Percentiles rank a stretch among this genome's conserved stretches.
These are phyloP conservation scores for Clistopyga incitator DNA, from an alignment of 2,888 invertebrate species.

Conservation along the genomic window DNA sequence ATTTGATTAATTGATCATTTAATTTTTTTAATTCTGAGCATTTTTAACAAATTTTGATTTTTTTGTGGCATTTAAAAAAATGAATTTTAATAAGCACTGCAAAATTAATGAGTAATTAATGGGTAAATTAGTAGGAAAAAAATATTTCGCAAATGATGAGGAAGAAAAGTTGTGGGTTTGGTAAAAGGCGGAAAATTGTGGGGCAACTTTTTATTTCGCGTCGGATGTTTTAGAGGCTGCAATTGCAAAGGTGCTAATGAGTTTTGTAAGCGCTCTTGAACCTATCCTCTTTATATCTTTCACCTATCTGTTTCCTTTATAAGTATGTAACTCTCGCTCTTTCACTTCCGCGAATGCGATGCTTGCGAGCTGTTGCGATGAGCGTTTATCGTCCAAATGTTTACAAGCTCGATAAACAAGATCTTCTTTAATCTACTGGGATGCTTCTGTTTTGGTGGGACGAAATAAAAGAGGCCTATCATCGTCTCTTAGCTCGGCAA, in stretches of 20 bases:
- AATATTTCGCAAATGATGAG: no score
- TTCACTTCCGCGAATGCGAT: slow-evolving; percentile 68
- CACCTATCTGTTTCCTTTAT: slow-evolving; percentile 6
- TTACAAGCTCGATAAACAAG: slow-evolving; percentile 78
- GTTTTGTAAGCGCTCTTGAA: slow-evolving; percentile 16
- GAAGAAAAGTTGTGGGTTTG: not conserved
- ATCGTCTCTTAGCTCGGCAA: slow-evolving; percentile 42
- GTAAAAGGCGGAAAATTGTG: not conserved
- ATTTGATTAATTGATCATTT: no score
- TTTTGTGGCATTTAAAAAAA: no score
- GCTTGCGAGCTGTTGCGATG: slow-evolving; percentile 67
- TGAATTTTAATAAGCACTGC: no score
- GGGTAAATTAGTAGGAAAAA: no score
- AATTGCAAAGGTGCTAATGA: slow-evolving; percentile 3
- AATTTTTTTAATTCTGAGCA: no score
- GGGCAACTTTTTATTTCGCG: no score
- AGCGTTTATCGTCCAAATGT: slow-evolving; percentile 80
- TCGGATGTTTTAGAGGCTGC: not conserved
- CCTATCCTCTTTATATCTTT: slow-evolving; percentile 22
- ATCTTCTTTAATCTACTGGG: slow-evolving; percentile 77
- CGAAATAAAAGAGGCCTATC: slow-evolving; percentile 57
- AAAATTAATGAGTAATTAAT: no score
- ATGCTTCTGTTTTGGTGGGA: slow-evolving; percentile 64
- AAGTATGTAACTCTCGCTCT: slow-evolving; percentile 34
- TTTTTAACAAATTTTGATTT: no score